Evolutionary conservation across 2,113 vertebrate species (phyloP), one percentile per base, ranked within the genome.

Genomic region (Cygnus atratus): DNA sequence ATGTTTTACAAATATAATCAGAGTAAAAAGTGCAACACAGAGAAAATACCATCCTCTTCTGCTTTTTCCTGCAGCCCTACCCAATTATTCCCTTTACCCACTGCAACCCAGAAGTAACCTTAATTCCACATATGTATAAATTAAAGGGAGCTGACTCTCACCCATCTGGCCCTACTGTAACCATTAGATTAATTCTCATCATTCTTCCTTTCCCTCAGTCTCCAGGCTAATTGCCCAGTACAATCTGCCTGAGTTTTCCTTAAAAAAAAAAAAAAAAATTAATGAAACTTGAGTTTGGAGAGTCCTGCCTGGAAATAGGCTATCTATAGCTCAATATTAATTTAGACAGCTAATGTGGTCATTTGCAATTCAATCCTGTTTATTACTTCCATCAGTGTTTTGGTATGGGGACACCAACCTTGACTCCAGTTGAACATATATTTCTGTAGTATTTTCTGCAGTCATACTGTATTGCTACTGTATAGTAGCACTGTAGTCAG

Each of bases 11-110:
- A 28, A 22, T 15, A 31, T 11, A 70, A 18, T 0, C 10, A 37
- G 9, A 10, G 10, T n/a, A 0, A 82, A 70, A 66, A 77, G n/a
- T 10, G 2, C 55, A 72, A 20, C 15, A 21, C 0, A 0, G 29
- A 43, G 5, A 85, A 63, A 90, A 68, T 25, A 75, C 14, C 15
- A 9, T 15, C 22, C 5, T 79, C 6, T 4, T 63, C 19, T 8
- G 46, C 24, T 33, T 85, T 80, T 77, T 13, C 22, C 44, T 81
- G 17, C 9, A 87, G 26, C 5, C 18, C 67, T 55, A 29, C 41
- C 10, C 61, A 61, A 39, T 8, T 4, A 10, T n/a, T 58, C 8
- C 65, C 28, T 61, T 86, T 19, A 20, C 4, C 2, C 12, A 50
- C 15, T 63, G 24, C 31, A 87, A 19, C 8, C 5, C 50, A 20